Evolutionary conservation across 2,113 vertebrate genomes (phyloP).

Genomic region (Zootoca vivipara): DNA sequence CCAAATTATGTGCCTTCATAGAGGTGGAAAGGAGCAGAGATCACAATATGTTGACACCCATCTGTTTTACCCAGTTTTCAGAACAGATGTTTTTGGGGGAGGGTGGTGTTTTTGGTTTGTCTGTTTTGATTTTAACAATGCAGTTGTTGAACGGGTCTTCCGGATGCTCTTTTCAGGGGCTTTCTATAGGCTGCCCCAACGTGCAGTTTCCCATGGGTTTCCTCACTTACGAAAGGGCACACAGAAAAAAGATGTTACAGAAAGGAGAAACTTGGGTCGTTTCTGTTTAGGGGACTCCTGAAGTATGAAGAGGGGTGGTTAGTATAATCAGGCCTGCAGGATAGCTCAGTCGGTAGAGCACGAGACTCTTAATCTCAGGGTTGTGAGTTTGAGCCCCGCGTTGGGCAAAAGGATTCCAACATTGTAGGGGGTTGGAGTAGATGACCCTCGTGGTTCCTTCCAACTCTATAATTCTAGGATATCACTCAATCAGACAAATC

Average conservation of each 20-base stretch:
- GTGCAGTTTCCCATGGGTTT: background rate
- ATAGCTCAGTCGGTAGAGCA: too few relatives aligned
- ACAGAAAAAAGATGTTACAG: background rate
- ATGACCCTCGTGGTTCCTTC: too few relatives aligned
- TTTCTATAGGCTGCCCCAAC: background rate
- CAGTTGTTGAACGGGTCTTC: background rate
- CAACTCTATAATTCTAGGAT: too few relatives aligned
- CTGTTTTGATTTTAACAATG: background rate
- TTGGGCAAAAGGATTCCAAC: too few relatives aligned
- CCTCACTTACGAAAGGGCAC: background rate
- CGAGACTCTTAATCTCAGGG: too few relatives aligned
- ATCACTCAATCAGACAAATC: too few relatives aligned
- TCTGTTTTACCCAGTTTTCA: background rate
- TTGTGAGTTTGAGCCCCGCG: too few relatives aligned
- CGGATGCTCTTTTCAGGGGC: background rate
- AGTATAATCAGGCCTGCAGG: too few relatives aligned
- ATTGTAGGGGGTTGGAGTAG: too few relatives aligned
- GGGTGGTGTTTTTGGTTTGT: too few relatives aligned
- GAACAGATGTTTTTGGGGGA: background rate
- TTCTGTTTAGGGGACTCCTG: background rate
- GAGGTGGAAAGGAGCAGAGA: conserved; percentile 22
- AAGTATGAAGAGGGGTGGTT: background rate
- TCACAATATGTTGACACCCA: rapidly evolving
- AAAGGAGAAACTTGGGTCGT: too few relatives aligned
- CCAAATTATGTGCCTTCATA: conserved; percentile 5